Conservation (phyloP, 2,797 vertebrate species). For the Leuciscus waleckii region DNA sequence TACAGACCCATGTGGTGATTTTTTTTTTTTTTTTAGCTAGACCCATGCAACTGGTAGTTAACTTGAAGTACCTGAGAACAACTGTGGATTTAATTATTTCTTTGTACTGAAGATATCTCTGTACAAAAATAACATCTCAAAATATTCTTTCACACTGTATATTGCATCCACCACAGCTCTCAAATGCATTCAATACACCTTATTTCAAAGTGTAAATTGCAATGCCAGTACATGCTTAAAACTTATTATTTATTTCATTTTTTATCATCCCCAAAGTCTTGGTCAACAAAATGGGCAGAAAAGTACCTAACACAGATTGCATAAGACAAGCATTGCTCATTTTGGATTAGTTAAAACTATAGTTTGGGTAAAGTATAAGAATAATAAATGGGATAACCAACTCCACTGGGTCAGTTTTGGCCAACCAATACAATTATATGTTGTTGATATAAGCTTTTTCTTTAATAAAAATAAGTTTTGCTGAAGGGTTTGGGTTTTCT, state of each 20-base stretch:
- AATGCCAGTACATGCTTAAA: no score
- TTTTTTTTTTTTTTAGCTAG: not conserved
- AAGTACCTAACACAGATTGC: not conserved
- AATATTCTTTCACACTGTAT: not conserved
- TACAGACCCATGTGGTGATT: no score
- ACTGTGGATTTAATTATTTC: not conserved
- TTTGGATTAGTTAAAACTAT: slow-evolving; percentile 4
- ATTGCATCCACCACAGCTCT: not conserved
- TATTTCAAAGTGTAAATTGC: not conserved
- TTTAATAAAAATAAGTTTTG: not conserved
- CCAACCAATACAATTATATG: not conserved
- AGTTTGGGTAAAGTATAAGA: not conserved
- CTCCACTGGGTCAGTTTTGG: not conserved
- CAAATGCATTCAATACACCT: not conserved
- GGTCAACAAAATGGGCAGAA: not conserved
- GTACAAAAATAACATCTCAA: not conserved
- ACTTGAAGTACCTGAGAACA: not conserved
- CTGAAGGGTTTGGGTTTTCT: not conserved
- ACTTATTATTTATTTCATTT: not conserved
- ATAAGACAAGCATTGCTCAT: not conserved
- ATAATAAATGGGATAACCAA: not conserved
- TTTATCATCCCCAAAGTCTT: not conserved
- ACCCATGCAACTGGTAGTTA: not conserved
- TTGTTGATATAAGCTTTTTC: not conserved
- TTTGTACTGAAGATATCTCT: not conserved